Evolutionary conservation across 2,797 vertebrate species (phyloP).

Genomic region (Poecile montanus): DNA sequence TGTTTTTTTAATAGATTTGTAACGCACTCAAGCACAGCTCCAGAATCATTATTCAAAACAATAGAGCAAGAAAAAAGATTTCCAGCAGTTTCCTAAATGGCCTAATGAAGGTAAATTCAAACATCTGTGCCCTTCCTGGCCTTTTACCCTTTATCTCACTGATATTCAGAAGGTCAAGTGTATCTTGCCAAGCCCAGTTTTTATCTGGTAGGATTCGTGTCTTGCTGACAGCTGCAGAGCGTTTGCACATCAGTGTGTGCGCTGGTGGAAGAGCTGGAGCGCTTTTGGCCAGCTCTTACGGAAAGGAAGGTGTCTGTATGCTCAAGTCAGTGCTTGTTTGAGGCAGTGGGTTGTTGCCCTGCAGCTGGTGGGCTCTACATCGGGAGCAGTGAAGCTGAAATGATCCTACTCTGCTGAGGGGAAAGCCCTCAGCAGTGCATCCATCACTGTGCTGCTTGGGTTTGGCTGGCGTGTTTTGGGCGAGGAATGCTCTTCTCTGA

Average conservation of each 20-base stretch:
- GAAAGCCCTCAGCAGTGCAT: background rate
- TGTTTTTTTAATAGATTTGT: background rate
- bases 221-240: background rate
- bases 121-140: constrained; percentile 20
- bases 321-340: background rate
- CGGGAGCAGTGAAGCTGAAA: background rate
- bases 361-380: background rate
- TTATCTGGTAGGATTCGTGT: background rate
- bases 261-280: background rate
- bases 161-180: constrained; percentile 48
- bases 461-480: background rate
- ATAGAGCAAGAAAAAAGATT: background rate
- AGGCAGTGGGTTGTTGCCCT: background rate
- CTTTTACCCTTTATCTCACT: constrained; percentile 22
- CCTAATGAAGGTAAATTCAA: background rate
- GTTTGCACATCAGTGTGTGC: fast-evolving
- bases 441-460: background rate
- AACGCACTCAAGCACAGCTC: background rate
- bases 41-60: background rate
- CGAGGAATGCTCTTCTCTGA: background rate
- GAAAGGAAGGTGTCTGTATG: background rate
- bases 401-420: background rate
- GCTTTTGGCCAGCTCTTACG: background rate
- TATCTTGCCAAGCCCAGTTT: background rate
- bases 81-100: constrained; percentile 1